These are phyloP conservation scores for Peromyscus melanophrys DNA, from an alignment of 2,797 vertebrate species.

Conservation along the genomic window DNA sequence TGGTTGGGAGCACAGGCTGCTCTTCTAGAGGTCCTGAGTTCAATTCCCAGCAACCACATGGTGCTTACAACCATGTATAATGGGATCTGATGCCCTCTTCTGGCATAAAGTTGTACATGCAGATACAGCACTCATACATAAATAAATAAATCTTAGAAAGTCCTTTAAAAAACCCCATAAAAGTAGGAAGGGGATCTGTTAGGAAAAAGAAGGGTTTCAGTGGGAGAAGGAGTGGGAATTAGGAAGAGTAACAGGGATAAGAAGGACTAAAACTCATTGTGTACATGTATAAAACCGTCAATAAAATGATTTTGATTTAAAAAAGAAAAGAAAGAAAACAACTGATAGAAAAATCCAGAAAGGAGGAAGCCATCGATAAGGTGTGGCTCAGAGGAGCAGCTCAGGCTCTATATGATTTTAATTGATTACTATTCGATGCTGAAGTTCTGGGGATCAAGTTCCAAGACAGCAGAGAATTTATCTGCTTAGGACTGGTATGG, in stretches of 20 bases:
- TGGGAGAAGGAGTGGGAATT: background rate
- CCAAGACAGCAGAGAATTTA: background rate
- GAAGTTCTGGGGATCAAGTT: constrained; percentile 30
- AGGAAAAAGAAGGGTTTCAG: background rate
- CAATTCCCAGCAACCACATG: background rate
- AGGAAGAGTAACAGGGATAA: background rate
- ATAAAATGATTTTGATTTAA: background rate
- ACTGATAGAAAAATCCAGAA: constrained; percentile 54
- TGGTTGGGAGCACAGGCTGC: background rate
- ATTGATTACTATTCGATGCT: constrained; percentile 38
- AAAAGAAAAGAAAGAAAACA: background rate
- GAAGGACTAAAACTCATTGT: background rate
- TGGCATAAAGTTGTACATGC: background rate
- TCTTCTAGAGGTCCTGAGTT: background rate
- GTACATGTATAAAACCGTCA: background rate
- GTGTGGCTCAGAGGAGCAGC: background rate
- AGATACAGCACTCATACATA: background rate
- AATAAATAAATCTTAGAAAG: background rate
- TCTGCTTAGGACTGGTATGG: background rate
- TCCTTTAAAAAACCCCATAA: background rate
- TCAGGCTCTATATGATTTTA: constrained; percentile 38
- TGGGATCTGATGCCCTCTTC: background rate
- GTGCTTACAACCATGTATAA: background rate
- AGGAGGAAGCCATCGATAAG: background rate
- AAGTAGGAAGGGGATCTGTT: background rate